Percentiles rank a stretch among this genome's conserved stretches.
Conservation (phyloP, 2,797 vertebrate genomes). For the Enteromius afrohamiltoni region DNA sequence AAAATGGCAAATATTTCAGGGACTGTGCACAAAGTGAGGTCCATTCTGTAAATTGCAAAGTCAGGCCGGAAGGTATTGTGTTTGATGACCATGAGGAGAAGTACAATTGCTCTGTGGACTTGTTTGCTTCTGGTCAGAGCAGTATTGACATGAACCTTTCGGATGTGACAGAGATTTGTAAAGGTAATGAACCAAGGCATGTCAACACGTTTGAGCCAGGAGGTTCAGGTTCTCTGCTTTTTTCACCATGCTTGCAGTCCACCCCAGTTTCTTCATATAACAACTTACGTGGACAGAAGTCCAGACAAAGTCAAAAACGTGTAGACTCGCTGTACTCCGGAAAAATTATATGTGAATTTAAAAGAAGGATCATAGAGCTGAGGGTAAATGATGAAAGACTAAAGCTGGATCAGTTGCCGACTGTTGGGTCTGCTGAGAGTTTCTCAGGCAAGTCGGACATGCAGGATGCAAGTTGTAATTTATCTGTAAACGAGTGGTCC, state of each 20-base stretch:
- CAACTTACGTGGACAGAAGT: neutral
- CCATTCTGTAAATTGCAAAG: constrained; percentile 44
- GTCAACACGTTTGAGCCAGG: constrained; percentile 20
- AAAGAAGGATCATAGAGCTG: neutral
- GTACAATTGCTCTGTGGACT: constrained; percentile 77
- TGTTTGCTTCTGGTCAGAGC: constrained; percentile 68
- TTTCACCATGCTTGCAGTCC: constrained; percentile 62
- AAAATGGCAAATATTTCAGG: constrained; percentile 36
- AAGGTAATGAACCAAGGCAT: constrained; percentile 14
- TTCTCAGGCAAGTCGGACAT: constrained; percentile 8
- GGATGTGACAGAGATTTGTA: constrained; percentile 17
- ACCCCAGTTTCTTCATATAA: constrained; percentile 54
- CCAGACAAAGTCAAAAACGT: neutral
- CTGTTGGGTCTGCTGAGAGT: constrained; percentile 19
- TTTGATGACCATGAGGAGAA: constrained; percentile 45
- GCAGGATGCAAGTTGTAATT: constrained; percentile 24
- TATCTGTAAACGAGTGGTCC: constrained; percentile 52
- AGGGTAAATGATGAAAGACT: constrained; percentile 17
- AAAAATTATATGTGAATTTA: neutral
- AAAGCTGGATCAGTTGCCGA: neutral
- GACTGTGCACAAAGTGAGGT: constrained; percentile 7
- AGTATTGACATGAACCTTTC: constrained; percentile 30
- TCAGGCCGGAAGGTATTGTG: constrained; percentile 51
- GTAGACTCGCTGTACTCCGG: neutral
- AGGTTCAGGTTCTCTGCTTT: constrained; percentile 31